Evolutionary conservation across 2,888 invertebrate species (phyloP), one percentile per base, ranked within the genome.

Genomic region (Lottia gigantea): DNA sequence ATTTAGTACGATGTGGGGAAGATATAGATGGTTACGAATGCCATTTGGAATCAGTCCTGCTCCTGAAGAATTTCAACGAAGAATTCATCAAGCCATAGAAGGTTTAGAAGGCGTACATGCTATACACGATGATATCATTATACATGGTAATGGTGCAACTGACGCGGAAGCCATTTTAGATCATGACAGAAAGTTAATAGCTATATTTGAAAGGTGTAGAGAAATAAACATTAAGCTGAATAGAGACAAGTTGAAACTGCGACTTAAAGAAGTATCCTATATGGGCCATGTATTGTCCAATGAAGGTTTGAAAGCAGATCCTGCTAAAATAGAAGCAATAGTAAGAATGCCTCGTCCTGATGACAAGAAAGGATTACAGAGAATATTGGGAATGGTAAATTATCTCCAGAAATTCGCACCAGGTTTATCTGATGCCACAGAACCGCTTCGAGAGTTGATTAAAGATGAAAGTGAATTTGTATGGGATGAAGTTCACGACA

Each of bases 31-130:
- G 76, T 62, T 45, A 0, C 49, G 72, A 31, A 69, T 78, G 68
- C 77, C 76, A 25, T 79, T 78, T 64, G 74, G 78, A 23, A 74
- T 81, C 12, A 65, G 70, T 1, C 70, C 70, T n/a, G 74, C 74
- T 0, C 72, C 75, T 12, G 79, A 80, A 70, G 63, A 74, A 14
- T 80, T 79, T 55, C 74, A 79, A 46, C 19, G 72, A 12, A 23
- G 69, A 23, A 69, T 71, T 2, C 55, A 71, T 66, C 63, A 67
- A 45, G 66, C 46, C 7, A 6, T 76, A 3, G 63, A 55, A 55
- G 66, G 70, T 1, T 66, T 75, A 8, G 47, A 67, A n/a, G 76
- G 74, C 40, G 70, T 70, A 1, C 46, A 31, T 45, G 64, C 72
- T 7, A 45, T 72, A 19, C 70, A 73, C 49, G 75, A 71, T 68